Evolutionary conservation across 2,113 vertebrate species (phyloP), one percentile per base, ranked within the genome.

Genomic region (Platysternon megacephalum): DNA sequence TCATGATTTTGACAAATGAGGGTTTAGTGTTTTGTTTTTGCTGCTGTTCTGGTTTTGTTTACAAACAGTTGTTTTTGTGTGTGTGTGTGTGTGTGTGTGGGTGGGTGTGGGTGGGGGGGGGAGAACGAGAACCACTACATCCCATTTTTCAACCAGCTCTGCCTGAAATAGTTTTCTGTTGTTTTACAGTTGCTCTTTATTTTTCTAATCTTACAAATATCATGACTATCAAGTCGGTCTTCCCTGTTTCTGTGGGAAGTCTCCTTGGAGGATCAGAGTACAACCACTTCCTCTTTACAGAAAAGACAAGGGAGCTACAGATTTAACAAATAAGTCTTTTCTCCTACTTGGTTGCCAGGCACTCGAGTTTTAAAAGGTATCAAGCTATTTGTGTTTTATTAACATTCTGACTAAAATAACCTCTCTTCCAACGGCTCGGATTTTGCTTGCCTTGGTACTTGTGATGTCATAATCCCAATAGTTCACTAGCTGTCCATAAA

Each of bases 231-330:
- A 6, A 56, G 85, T 8, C 8, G 4, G 17, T 52, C 87, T 52
- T 80, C 88, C 82, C 91, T 79, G 86, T 44, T 84, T 87, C 51
- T 2, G 1, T 4, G 87, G 78, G 24, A 86, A 61, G 91, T 81
- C 53, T 95, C 44, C 80, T 39, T 46, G 49, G 56, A 84, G 48
- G 48, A 91, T 49, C 49, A 56, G 28, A 76, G 80, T 29, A 86
- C 91, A 95, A 79, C 53, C 24, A 79, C 14, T 21, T 89, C 88
- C 91, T 86, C 94, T 86, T 89, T 92, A 65, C 1, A 91, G 35
- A 53, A 56, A 88, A 94, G 86, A 44, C 91, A 58, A 61, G 87
- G 87, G 52, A 44, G 24, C 74, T 78, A 46, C 22, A 78, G 42
- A 14, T 78, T 44, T 46, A 28, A 28, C 42, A 78, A 28, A 76